These are phyloP conservation scores for Schizopygopsis pylzovi DNA, from an alignment of 2,797 vertebrate genomes.

Conservation along the genomic window DNA sequence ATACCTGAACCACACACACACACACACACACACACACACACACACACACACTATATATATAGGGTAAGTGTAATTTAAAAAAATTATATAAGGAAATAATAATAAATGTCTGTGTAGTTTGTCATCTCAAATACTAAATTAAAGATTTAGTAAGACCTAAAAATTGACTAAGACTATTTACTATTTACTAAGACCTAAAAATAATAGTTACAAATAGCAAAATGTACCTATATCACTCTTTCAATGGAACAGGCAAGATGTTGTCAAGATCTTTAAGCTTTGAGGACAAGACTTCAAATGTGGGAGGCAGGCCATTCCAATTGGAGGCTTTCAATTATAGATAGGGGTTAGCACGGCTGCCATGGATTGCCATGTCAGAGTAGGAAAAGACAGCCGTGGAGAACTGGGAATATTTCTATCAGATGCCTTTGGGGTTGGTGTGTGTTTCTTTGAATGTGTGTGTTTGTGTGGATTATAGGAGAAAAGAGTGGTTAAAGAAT, in stretches of 20 bases:
- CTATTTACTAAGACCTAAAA: conserved; percentile 1
- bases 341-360: conserved; percentile 96
- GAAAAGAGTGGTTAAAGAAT: conserved; percentile 67
- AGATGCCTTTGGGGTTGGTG: conserved; percentile 75
- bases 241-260: conserved; percentile 87
- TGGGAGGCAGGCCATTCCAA: conserved; percentile 92
- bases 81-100: too few species aligned
- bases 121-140: conserved; percentile 20
- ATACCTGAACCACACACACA: too few species aligned
- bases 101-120: neutral
- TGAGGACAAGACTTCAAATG: conserved; percentile 95
- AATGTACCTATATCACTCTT: conserved; percentile 40
- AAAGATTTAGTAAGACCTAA: neutral
- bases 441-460: conserved; percentile 56
- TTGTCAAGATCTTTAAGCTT: conserved; percentile 98
- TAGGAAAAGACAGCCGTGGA: conserved; percentile 94
- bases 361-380: conserved; percentile 92
- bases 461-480: conserved; percentile 51
- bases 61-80: neutral
- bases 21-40: neutral
- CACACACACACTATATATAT: too few species aligned
- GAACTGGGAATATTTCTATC: conserved; percentile 98
- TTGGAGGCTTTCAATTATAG: conserved; percentile 99
- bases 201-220: conserved; percentile 54
- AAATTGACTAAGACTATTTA: neutral